A percentile compares a stretch with the other conserved stretches of the same genome.
phyloP scores from a whole-genome alignment of 2,113 vertebrate genomes.

The Nothobranchius kuhntae region DNA sequence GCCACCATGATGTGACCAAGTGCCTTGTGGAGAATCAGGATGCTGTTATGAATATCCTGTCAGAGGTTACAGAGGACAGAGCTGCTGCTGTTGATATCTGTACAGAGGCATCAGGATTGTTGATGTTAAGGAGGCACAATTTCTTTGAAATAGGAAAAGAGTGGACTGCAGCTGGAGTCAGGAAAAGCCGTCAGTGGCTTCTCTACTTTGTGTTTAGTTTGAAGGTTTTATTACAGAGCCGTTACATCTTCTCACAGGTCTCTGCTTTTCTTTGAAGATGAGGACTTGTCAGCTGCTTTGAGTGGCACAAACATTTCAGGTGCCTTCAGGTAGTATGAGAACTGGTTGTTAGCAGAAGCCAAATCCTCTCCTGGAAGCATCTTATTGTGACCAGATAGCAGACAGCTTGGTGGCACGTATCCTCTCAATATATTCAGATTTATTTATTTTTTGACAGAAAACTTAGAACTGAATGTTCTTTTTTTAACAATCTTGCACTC shows the following conservation, averaged over 20 bases:
- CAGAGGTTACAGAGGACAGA: too few relatives aligned
- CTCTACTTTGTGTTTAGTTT: slow-evolving; percentile 15
- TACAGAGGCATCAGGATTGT: too few relatives aligned
- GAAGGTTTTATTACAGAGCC: slow-evolving; percentile 9
- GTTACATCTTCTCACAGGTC: slow-evolving; percentile 19
- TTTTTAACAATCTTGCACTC: not conserved
- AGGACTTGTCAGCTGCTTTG: slow-evolving; percentile 24
- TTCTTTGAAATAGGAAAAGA: too few relatives aligned
- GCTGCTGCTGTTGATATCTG: too few relatives aligned
- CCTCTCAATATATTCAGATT: slow-evolving; percentile 11
- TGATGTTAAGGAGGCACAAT: too few relatives aligned
- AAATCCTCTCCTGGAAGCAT: slow-evolving; percentile 30
- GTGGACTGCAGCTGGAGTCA: too few relatives aligned
- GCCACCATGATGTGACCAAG: too few relatives aligned
- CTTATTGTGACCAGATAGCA: slow-evolving; percentile 35
- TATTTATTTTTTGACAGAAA: not conserved
- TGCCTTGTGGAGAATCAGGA: too few relatives aligned
- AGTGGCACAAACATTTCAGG: slow-evolving; percentile 32
- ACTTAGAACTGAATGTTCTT: not conserved
- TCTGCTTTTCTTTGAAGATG: slow-evolving; percentile 38
- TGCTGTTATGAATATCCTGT: too few relatives aligned
- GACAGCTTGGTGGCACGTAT: slow-evolving; percentile 24
- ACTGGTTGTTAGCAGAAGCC: slow-evolving; percentile 34
- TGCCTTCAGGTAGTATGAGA: slow-evolving; percentile 33
- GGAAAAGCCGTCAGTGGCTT: slow-evolving; percentile 2